Conservation (phyloP, 2,888 invertebrate genomes). For the Hofmannophila pseudospretella region DNA sequence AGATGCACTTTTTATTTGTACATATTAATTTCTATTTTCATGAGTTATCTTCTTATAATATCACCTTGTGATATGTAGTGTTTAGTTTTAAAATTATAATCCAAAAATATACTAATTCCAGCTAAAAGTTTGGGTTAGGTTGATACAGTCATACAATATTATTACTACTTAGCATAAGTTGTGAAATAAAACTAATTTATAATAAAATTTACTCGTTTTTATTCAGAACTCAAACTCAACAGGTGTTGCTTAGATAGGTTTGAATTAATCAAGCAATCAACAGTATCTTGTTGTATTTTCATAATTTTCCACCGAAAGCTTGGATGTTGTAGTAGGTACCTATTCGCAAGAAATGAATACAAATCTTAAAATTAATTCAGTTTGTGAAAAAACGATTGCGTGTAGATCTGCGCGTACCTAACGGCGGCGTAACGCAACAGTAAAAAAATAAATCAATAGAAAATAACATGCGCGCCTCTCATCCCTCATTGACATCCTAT, state of each 20-base stretch:
- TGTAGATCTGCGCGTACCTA: constrained; percentile 8
- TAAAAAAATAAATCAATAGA: constrained; percentile 53
- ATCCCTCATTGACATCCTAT: constrained; percentile 21
- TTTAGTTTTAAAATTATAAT: constrained; percentile 50
- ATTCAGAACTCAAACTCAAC: neutral
- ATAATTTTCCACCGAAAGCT: too few species aligned
- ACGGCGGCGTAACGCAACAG: constrained; percentile 46
- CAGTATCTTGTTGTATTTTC: too few species aligned
- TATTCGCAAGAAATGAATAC: too few species aligned
- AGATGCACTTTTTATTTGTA: constrained; percentile 28
- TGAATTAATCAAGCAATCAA: too few species aligned
- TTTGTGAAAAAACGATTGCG: too few species aligned
- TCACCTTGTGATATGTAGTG: constrained; percentile 69
- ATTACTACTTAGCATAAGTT: constrained; percentile 67
- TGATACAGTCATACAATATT: constrained; percentile 70
- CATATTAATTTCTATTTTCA: constrained; percentile 29
- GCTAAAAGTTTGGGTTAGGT: constrained; percentile 73
- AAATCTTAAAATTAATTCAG: constrained; percentile 7
- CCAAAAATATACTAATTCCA: constrained; percentile 75
- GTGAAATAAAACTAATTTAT: constrained; percentile 76
- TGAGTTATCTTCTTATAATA: constrained; percentile 37
- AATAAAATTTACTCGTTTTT: constrained; percentile 19
- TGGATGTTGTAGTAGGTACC: too few species aligned
- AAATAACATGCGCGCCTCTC: constrained; percentile 51
- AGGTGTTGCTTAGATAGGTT: too few species aligned